Base-by-base conservation (phyloP, 2,113 vertebrate genomes). In the Siniperca chuatsi region DNA sequence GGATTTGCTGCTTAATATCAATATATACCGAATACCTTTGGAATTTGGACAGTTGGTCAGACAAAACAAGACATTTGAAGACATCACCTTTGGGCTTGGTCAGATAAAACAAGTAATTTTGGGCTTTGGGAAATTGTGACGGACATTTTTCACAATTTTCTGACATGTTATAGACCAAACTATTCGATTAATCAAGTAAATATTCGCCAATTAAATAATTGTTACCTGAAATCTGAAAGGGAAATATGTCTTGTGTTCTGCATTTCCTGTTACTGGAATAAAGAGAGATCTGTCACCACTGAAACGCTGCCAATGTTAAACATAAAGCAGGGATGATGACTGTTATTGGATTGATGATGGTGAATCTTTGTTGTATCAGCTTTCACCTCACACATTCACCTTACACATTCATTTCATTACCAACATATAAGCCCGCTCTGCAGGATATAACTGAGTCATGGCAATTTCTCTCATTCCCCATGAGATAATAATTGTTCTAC, bases 321-420 rank as follows among this genome's bases (percentile, higher is more conserved):
- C 40, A 62, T 55, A 15, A 78, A 75, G 37, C 25, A 58, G 42
- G n/a, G 79, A 64, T 57, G 69, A 54, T n/a, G 72, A 16, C 40
- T 71, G 10, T 50, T 33, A 70, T 82, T 54, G 42, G 50, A 42
- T 6, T 76, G 90, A 89, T 82, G 69, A 33, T 8, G 52, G 48
- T 64, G 62, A 81, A 91, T 84, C 81, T 78, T 46, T 40, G 66
- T 78, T 77, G 37, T 67, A 35, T 88, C 85, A 76, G 65, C 65
- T 81, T 82, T 85, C 65, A 78, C 52, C 58, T 84, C 83, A 65
- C 66, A 7, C 75, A 37, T 29, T 29, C 29, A 29, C 29, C 29
- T 29, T 29, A 29, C 29, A 29, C 29, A 55, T 37, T 66, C 37
- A 58, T 78, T 78, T 73, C 77, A 55, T 73, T 69, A 88, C 58